A percentile compares a stretch with the other conserved stretches of the same genome.
phyloP scores from a whole-genome alignment of 2,797 vertebrate genomes.

The Gorsachius magnificus region DNA sequence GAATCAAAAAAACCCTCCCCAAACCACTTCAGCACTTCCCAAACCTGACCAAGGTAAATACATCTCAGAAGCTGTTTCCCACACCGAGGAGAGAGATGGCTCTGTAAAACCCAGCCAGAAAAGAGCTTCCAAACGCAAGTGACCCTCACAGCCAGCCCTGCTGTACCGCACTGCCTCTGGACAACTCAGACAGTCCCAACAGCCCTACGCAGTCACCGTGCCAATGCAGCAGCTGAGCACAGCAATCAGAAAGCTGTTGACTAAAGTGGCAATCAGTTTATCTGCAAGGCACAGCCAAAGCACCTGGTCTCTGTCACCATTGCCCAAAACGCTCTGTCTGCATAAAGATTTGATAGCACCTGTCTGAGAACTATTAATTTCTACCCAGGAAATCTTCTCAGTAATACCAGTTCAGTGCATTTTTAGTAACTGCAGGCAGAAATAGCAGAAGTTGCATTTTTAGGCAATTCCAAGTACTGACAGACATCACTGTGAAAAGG shows the following conservation, averaged over 20 bases:
- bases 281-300: not conserved
- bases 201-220: not conserved
- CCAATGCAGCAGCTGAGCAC: not conserved
- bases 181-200: not conserved
- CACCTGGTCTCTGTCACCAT: not conserved
- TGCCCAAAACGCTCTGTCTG: not conserved
- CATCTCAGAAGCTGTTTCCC: not conserved
- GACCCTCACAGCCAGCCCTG: not conserved
- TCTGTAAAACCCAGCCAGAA: not conserved
- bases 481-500: not conserved
- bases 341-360: not conserved
- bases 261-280: not conserved
- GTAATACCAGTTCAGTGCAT: not conserved
- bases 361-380: not conserved
- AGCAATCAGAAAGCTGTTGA: not conserved
- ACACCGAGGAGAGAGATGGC: not conserved
- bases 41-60: not conserved
- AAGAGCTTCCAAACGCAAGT: not conserved
- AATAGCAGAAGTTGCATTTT: not conserved
- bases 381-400: not conserved
- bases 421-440: not conserved
- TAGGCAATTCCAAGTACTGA: not conserved
- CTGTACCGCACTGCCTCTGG: not conserved
- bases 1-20: not conserved
- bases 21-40: not conserved